Base-by-base conservation (phyloP, 2,797 vertebrate genomes). In the Enteromius treurensis region DNA sequence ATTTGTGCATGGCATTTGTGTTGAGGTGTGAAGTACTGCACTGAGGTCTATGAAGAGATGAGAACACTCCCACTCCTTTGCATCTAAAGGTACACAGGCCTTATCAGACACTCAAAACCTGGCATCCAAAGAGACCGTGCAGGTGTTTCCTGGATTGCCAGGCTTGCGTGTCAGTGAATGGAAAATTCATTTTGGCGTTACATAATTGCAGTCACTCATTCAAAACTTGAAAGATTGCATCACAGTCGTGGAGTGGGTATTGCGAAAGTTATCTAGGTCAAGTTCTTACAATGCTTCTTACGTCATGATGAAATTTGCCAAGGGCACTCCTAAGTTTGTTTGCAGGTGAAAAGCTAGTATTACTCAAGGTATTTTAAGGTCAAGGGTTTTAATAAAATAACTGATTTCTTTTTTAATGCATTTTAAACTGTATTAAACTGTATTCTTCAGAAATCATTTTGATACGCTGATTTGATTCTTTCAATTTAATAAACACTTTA, bases 111-210 rank as follows among this genome's bases (percentile, higher is more conserved):
- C 74, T 75, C 53, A 45, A 70, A 78, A 73, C 60, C 51, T 73
- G 74, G 9, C 85, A 70, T 79, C 79, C 70, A 82, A 65, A 73
- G 47, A 81, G 40, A 55, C 55, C 40, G 37, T 83, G 68, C 89
- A 88, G 87, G 89, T 89, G 89, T 80, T 85, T 89, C 79, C 86
- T 89, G 83, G 79, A 65, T 84, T 86, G 58, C 81, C 79, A 82
- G 65, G 40, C 70, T 86, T 82, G 69, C 86, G 77, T 80, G 86
- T 80, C 83, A 82, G 62, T 51, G 77, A 42, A 86, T 77, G 89
- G 87, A 88, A 89, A 87, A 87, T 88, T 89, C 87, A 85, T 85
- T 79, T 40, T 17, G 65, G 58, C 29, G 71, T 88, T 87, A 58
- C 82, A 70, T 84, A 85, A 88, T 86, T 79, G 1, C 29, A 17